phyloP scores from a whole-genome alignment of 2,113 vertebrate genomes.

The Gadus macrocephalus region DNA sequence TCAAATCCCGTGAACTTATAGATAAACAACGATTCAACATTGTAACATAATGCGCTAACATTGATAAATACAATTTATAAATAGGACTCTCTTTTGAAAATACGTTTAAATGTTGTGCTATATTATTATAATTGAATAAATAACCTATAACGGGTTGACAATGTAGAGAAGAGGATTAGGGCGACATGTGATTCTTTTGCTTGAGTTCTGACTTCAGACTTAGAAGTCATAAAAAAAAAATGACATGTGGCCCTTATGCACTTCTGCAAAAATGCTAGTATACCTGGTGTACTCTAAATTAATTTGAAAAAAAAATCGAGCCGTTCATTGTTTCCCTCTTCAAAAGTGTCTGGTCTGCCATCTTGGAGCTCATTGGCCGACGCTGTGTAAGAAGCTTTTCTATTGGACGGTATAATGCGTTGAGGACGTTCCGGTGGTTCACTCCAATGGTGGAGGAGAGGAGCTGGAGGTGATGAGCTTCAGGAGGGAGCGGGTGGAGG shows the following conservation, averaged over 20 bases:
- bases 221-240: no score
- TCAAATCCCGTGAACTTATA: neutral
- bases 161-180: no score
- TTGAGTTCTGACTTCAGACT: no score
- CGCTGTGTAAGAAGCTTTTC: neutral
- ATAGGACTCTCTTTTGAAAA: neutral
- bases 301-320: neutral
- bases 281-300: no score
- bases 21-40: no score
- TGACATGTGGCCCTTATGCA: no score
- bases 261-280: no score
- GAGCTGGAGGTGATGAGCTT: neutral
- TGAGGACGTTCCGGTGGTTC: neutral
- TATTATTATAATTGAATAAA: no score
- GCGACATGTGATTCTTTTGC: no score
- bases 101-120: neutral
- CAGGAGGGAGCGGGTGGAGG: neutral
- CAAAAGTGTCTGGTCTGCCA: neutral
- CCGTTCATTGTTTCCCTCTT: neutral
- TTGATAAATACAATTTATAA: constrained; percentile 16
- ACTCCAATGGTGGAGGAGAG: constrained; percentile 2
- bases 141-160: no score
- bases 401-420: rapidly evolving
- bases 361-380: neutral
- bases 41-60: neutral